A percentile compares a stretch with the other conserved stretches of the same genome.
Evolutionary conservation across 64 coral and sea anemone species (phyloP).

Genomic region (Stichodactyla mertensii): DNA sequence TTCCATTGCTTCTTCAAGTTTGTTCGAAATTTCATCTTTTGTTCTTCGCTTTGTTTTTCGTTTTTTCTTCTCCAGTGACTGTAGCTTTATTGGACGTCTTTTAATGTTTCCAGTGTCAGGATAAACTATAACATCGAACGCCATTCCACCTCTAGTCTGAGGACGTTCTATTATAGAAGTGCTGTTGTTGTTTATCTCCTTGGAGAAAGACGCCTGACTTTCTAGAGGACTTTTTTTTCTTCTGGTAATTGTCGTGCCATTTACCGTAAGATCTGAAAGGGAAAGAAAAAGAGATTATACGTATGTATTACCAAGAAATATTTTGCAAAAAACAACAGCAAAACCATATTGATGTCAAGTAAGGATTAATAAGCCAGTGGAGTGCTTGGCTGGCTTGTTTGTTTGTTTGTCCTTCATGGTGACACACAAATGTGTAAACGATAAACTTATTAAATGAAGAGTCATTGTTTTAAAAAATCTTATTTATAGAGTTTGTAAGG

Average conservation of each 20-base stretch:
- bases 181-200: conserved; percentile 63
- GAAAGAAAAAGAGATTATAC: not conserved
- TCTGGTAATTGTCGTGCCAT: conserved; percentile 59
- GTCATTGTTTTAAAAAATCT: not conserved
- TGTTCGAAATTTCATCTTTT: conserved; percentile 86
- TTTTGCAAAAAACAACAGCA: not conserved
- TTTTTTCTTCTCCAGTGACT: conserved; percentile 74
- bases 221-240: conserved; percentile 63
- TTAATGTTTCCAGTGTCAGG: conserved; percentile 97
- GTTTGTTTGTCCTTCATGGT: not conserved
- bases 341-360: too few relatives aligned
- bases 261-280: conserved; percentile 51
- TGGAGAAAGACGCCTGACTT: conserved; percentile 60
- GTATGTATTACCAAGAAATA: too few relatives aligned
- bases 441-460: not conserved
- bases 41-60: conserved; percentile 63
- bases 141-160: conserved; percentile 70
- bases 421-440: not conserved
- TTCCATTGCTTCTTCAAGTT: conserved; percentile 63
- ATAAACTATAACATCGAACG: conserved; percentile 75
- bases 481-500: too few relatives aligned
- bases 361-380: not conserved
- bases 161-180: conserved; percentile 70
- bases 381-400: not conserved
- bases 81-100: conserved; percentile 71